Percentiles rank a stretch among this genome's conserved stretches.
Conservation (phyloP, 2,888 invertebrate genomes). For the Anarsia innoxiella region DNA sequence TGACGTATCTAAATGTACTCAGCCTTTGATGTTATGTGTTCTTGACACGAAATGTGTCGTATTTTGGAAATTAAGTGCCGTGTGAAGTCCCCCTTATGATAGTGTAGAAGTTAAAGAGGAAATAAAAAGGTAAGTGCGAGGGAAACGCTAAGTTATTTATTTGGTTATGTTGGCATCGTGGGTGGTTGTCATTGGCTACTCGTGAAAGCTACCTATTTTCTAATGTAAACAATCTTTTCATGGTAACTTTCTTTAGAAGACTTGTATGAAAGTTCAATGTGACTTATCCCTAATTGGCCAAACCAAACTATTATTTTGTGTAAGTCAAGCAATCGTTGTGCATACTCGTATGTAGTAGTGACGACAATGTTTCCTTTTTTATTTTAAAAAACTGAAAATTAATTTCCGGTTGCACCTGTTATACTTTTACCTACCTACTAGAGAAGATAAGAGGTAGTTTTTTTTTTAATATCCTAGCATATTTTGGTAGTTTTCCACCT, state of each 20-base stretch:
- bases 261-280: too few relatives aligned
- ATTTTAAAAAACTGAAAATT: too few relatives aligned
- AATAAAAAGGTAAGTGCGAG: conserved; percentile 43
- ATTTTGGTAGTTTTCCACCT: too few relatives aligned
- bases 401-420: too few relatives aligned
- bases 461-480: too few relatives aligned
- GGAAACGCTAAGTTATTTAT: not conserved
- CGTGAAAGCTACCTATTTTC: conserved; percentile 8
- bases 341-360: too few relatives aligned
- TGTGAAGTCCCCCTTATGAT: conserved; percentile 63
- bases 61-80: conserved; percentile 53
- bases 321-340: too few relatives aligned
- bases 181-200: conserved; percentile 27
- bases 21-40: conserved; percentile 57
- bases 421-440: too few relatives aligned
- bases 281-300: too few relatives aligned
- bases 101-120: conserved; percentile 39
- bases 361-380: too few relatives aligned
- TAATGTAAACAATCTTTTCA: conserved; percentile 21
- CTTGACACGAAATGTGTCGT: conserved; percentile 62
- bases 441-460: too few relatives aligned
- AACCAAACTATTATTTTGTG: too few relatives aligned
- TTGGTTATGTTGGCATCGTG: conserved; percentile 32
- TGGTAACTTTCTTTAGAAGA: not conserved
- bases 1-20: conserved; percentile 60